Base-by-base conservation (phyloP, 2,113 vertebrate genomes). In the Melanostigma gelatinosum region DNA sequence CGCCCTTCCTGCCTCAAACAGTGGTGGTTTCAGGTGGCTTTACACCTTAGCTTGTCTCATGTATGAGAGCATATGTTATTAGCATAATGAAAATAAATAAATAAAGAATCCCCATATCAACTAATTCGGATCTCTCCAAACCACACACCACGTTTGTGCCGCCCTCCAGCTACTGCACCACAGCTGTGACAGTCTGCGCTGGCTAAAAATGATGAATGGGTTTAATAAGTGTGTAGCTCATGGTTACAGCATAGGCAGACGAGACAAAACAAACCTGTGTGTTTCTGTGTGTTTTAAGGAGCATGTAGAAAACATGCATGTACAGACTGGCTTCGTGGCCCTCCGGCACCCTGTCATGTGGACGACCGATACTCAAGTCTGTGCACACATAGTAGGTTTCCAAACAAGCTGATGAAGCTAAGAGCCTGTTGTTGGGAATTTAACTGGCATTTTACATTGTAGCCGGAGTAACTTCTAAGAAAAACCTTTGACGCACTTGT, bases 221-320 rank as follows among this genome's bases (percentile, higher is more conserved):
- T 91, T 92, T 91, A 94, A 93, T 93, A 92, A 90, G 87, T 87
- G 82, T 92, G 85, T 90, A 90, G 87, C 90, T 90, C 69, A 69
- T 48, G 82, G 91, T 88, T 81, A 91, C 82, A 83, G 73, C 57
- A 83, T 66, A 66, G 77, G 65, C 70, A 90, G 88, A 90, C 85
- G 79, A 91, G 92, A 92, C 85, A 85, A 90, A 91, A 88, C 90
- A 88, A 88, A 86, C 64, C 64, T 57, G 74, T 82, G 81, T 86
- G 86, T 87, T 78, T 89, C 75, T 46, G 29, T 89, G 81, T 88
- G 71, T 81, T 86, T 72, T 74, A 81, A 79, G 64, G 77, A 77
- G 77, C 87, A 80, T 77, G 88, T 72, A 88, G 82, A 87, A 80
- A 83, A 84, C 82, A 85, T 77, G 79, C 93, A 62, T 91, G 92